Evolutionary conservation across 2,888 invertebrate species (phyloP).

Genomic region (Conistra vaccinii): DNA sequence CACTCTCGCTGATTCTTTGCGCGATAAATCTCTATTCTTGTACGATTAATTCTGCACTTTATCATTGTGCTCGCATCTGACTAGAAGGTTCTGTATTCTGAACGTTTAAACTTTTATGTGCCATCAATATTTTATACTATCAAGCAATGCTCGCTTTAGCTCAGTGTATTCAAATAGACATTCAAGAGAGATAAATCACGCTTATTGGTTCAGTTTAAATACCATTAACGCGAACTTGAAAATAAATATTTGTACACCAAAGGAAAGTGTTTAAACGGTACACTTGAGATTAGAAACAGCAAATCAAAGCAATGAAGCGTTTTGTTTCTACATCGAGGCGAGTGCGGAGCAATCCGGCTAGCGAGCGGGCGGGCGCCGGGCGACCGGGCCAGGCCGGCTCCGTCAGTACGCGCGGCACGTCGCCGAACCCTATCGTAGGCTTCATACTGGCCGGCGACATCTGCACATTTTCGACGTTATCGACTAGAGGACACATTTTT

Average conservation of each 20-base stretch:
- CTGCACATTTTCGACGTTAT: slow-evolving; percentile 88
- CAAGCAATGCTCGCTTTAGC: slow-evolving; percentile 25
- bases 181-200: slow-evolving; percentile 21
- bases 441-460: slow-evolving; percentile 87
- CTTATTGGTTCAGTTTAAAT: slow-evolving; percentile 17
- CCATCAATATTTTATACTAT: slow-evolving; percentile 51
- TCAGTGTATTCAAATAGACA: slow-evolving; percentile 4
- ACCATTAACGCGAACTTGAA: slow-evolving; percentile 1
- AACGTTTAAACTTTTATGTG: slow-evolving; percentile 54
- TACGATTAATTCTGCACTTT: slow-evolving; percentile 75
- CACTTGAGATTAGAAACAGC: slow-evolving; percentile 51
- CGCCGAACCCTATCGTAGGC: slow-evolving; percentile 82
- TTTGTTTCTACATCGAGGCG: slow-evolving; percentile 71
- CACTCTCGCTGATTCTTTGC: slow-evolving; percentile 84
- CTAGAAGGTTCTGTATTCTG: slow-evolving; percentile 63
- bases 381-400: slow-evolving; percentile 18
- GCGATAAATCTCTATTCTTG: slow-evolving; percentile 81
- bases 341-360: slow-evolving; percentile 27
- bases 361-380: slow-evolving; percentile 15
- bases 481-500: slow-evolving; percentile 87
- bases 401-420: slow-evolving; percentile 85
- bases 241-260: slow-evolving; percentile 25
- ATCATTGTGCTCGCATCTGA: slow-evolving; percentile 70
- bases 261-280: slow-evolving; percentile 28
- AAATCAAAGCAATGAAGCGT: slow-evolving; percentile 72